Evolutionary conservation across 1,140 invertebrate species (phyloP).

Genomic region (Asobara japonica): DNA sequence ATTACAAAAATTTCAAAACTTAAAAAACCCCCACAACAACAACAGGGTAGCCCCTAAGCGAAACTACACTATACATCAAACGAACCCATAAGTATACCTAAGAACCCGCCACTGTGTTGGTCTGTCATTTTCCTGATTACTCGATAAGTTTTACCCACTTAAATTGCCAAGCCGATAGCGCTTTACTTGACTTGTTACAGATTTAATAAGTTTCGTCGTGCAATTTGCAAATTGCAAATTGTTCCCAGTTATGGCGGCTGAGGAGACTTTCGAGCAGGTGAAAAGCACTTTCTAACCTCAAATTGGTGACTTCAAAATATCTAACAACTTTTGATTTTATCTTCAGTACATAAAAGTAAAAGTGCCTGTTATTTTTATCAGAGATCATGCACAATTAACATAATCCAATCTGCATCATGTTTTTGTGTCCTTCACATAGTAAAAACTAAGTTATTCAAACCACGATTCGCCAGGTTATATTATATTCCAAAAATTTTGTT

Average conservation of each 20-base stretch:
- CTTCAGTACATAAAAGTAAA: too few species aligned
- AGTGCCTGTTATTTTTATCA: too few species aligned
- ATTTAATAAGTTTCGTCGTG: neutral
- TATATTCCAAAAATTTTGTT: too few species aligned
- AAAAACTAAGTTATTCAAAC: too few species aligned
- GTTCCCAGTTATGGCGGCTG: slow-evolving; percentile 42
- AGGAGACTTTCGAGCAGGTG: slow-evolving; percentile 53
- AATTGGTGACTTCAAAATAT: too few species aligned
- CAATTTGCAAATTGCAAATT: neutral
- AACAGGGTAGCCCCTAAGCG: too few species aligned
- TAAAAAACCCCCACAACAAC: too few species aligned
- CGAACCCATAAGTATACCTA: too few species aligned
- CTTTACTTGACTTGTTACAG: neutral
- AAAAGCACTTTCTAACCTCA: slow-evolving; percentile 16
- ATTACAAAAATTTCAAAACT: neutral
- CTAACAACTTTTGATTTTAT: too few species aligned
- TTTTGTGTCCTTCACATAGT: too few species aligned
- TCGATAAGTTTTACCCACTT: neutral
- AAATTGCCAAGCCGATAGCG: neutral
- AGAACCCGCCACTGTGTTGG: neutral
- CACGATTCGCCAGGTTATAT: too few species aligned
- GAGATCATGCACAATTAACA: too few species aligned
- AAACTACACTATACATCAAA: neutral
- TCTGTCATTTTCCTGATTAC: neutral
- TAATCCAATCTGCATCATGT: neutral